Conservation (phyloP, 2,888 invertebrate genomes). For the Diarsia mendica region DNA sequence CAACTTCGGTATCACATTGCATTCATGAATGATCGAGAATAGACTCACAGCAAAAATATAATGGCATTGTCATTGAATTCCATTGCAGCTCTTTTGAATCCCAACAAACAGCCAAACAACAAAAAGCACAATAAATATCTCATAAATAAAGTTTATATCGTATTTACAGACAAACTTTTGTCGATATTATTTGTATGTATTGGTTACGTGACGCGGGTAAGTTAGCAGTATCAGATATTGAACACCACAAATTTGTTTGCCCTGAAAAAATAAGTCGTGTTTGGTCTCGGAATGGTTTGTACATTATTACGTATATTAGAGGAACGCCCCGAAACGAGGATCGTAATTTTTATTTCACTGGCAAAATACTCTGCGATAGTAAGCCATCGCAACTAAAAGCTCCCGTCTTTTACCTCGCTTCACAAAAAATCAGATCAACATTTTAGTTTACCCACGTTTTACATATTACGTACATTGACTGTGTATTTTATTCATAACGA, state of each 20-base stretch:
- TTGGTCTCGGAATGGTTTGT: conserved; percentile 43
- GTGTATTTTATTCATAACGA: conserved; percentile 60
- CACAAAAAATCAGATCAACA: conserved; percentile 41
- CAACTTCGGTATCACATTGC: neutral
- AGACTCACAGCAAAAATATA: conserved; percentile 13
- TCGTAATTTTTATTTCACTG: conserved; percentile 56
- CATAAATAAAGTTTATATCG: conserved; percentile 62
- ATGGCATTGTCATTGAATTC: conserved; percentile 22
- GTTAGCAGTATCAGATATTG: conserved; percentile 64
- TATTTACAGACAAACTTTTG: conserved; percentile 65
- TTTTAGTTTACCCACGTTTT: conserved; percentile 51
- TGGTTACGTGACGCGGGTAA: conserved; percentile 68
- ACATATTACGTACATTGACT: conserved; percentile 45
- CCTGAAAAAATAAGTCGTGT: conserved; percentile 62
- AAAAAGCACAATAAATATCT: conserved; percentile 55
- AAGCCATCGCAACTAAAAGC: conserved; percentile 33
- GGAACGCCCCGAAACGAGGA: conserved; percentile 27
- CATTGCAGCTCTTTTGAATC: conserved; percentile 25
- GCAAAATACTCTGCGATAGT: conserved; percentile 31
- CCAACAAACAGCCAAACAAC: conserved; percentile 33
- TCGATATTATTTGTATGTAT: conserved; percentile 69
- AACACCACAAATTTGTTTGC: conserved; percentile 66
- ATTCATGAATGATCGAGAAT: conserved; percentile 16
- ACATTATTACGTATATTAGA: conserved; percentile 45
- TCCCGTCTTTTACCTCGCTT: conserved; percentile 13